Percentiles rank a stretch among this genome's conserved stretches.
These are phyloP conservation scores for Lagodon rhomboides DNA, from an alignment of 2,797 vertebrate genomes.

Conservation along the genomic window DNA sequence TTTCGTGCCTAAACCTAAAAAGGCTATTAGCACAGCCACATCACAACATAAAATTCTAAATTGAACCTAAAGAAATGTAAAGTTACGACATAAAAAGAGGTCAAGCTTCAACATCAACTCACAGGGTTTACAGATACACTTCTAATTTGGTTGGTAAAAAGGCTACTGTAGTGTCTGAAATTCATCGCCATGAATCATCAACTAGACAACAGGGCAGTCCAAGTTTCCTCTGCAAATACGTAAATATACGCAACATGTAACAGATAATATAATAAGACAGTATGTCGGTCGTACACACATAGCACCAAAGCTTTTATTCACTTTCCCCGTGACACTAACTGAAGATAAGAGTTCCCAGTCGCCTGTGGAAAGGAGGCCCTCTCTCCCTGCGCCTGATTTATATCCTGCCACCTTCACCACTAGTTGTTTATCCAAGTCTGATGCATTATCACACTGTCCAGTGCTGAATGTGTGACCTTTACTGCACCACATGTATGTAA, in stretches of 20 bases:
- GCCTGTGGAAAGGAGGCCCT: conserved; percentile 52
- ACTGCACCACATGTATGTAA: conserved; percentile 65
- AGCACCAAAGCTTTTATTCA: conserved; percentile 58
- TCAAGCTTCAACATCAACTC: too few species aligned
- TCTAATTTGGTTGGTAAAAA: background rate
- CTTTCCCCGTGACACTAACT: conserved; percentile 63
- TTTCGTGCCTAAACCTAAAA: too few species aligned
- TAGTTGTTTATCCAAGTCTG: conserved; percentile 73
- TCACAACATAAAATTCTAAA: too few species aligned
- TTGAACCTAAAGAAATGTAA: too few species aligned
- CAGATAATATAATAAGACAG: conserved; percentile 58
- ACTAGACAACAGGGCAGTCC: conserved; percentile 7
- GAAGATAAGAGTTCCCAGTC: conserved; percentile 72
- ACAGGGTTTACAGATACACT: too few species aligned
- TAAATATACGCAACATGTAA: conserved; percentile 45
- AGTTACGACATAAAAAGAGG: too few species aligned
- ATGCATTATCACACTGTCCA: conserved; percentile 71
- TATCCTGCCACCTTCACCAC: conserved; percentile 65
- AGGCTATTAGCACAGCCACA: too few species aligned
- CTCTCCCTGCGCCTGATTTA: conserved; percentile 74
- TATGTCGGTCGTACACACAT: conserved; percentile 33
- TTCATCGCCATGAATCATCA: conserved; percentile 32
- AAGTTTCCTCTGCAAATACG: conserved; percentile 19
- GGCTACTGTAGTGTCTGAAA: conserved; percentile 12
- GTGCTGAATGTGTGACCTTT: conserved; percentile 75